Percentiles rank a stretch among this genome's conserved stretches.
phyloP scores from a whole-genome alignment of 2,888 invertebrate genomes.

The Pollenia angustigena region DNA sequence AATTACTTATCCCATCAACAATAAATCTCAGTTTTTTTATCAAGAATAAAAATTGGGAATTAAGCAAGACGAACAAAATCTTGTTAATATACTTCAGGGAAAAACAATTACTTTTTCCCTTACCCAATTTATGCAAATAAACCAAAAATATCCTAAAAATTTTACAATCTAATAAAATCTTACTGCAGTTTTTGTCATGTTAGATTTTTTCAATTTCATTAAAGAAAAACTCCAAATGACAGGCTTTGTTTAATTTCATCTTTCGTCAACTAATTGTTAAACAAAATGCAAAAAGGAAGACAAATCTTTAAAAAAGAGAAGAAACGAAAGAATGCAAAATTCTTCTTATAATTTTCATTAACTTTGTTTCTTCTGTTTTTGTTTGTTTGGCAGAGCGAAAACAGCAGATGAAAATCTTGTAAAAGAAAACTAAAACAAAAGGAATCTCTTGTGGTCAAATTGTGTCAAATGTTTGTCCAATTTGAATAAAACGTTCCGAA shows the following conservation, averaged over 20 bases:
- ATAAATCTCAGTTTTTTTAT: no score
- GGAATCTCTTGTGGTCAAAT: constrained; percentile 64
- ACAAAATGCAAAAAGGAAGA: constrained; percentile 25
- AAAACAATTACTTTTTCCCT: constrained; percentile 5
- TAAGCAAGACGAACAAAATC: no score
- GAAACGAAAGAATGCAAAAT: constrained; percentile 36
- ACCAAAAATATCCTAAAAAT: not conserved
- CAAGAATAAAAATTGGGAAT: no score
- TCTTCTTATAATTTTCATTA: constrained; percentile 28
- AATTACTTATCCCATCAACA: no score
- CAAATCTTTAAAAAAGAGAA: not conserved
- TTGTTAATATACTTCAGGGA: no score
- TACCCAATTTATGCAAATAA: constrained; percentile 37
- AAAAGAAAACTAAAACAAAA: constrained; percentile 49
- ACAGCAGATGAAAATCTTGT: not conserved
- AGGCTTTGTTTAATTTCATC: constrained; percentile 36
- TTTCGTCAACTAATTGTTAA: constrained; percentile 46
- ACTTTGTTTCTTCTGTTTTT: not conserved
- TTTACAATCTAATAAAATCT: constrained; percentile 46
- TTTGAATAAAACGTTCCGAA: constrained; percentile 38
- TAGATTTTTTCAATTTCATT: constrained; percentile 30
- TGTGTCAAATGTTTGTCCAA: constrained; percentile 59
- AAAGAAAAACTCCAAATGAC: constrained; percentile 9
- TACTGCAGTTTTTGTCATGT: constrained; percentile 55
- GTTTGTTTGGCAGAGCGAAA: not conserved